Evolutionary conservation across 2,797 vertebrate species (phyloP).

Genomic region (Scleropages formosus): DNA sequence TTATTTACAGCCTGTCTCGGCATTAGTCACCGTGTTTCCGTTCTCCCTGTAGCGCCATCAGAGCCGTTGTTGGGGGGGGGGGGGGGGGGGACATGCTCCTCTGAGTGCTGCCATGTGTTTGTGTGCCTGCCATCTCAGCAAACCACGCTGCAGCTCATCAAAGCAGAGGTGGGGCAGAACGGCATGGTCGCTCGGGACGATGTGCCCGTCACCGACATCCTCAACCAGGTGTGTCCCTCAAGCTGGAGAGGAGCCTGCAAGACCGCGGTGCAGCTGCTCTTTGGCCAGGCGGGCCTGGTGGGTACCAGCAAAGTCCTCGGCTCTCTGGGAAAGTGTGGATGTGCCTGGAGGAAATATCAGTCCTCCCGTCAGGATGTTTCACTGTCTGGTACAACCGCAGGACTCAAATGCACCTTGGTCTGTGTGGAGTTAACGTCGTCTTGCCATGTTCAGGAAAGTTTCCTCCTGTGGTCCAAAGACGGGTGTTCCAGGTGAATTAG

Average conservation of each 20-base stretch:
- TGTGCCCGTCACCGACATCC: constrained; percentile 88
- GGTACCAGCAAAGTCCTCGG: constrained; percentile 51
- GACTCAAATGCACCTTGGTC: too few species aligned
- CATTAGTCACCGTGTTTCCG: too few species aligned
- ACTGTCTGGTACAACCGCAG: too few species aligned
- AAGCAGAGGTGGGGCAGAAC: constrained; percentile 88
- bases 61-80: neutral
- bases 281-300: constrained; percentile 96
- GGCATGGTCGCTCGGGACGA: constrained; percentile 84
- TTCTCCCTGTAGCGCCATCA: too few species aligned
- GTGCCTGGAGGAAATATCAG: neutral
- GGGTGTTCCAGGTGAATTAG: too few species aligned
- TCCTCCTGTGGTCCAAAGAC: too few species aligned
- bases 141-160: constrained; percentile 91
- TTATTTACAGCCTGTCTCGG: too few species aligned
- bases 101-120: neutral
- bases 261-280: constrained; percentile 94
- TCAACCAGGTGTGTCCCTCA: constrained; percentile 97
- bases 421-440: too few species aligned
- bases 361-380: too few species aligned
- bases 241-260: constrained; percentile 97
- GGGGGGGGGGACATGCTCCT: too few species aligned
- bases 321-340: neutral
- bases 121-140: constrained; percentile 68
- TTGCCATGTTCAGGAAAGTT: too few species aligned